A percentile compares a stretch with the other conserved stretches of the same genome.
phyloP scores from a whole-genome alignment of 2,797 vertebrate species.

The Melanotaenia maccullochi region DNA sequence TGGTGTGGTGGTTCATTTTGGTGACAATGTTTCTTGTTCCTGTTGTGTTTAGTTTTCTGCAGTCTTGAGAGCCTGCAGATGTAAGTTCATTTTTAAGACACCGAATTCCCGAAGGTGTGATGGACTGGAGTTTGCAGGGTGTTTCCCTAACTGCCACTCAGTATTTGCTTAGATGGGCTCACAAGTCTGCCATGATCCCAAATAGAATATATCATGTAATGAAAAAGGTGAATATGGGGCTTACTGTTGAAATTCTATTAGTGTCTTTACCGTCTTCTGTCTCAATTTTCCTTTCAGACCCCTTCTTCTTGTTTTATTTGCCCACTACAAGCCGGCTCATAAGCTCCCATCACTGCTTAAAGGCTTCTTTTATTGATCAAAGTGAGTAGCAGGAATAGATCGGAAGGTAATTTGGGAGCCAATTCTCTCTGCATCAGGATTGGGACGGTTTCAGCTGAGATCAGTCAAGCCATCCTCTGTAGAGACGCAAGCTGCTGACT shows the following conservation, averaged over 20 bases:
- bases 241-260: constrained; percentile 16
- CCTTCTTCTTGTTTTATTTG: constrained; percentile 34
- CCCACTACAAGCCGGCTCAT: constrained; percentile 44
- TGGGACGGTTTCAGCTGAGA: constrained; percentile 68
- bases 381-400: constrained; percentile 71
- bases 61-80: constrained; percentile 25
- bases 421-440: constrained; percentile 65
- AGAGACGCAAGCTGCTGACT: constrained; percentile 74
- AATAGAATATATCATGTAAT: constrained; percentile 31
- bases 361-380: constrained; percentile 60
- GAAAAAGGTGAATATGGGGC: constrained; percentile 24
- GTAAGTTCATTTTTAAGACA: constrained; percentile 41
- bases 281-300: constrained; percentile 19
- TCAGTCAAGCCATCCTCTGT: constrained; percentile 70
- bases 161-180: constrained; percentile 41
- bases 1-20: not conserved
- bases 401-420: constrained; percentile 69
- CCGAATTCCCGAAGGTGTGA: constrained; percentile 45
- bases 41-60: constrained; percentile 25
- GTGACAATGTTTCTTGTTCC: constrained; percentile 3
- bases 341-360: constrained; percentile 50
- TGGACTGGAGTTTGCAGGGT: constrained; percentile 32
- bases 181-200: constrained; percentile 43
- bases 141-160: constrained; percentile 44
- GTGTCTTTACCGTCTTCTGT: not conserved